These are phyloP conservation scores for Neomicropteryx cornuta DNA, from an alignment of 1,140 invertebrate genomes.

Conservation along the genomic window DNA sequence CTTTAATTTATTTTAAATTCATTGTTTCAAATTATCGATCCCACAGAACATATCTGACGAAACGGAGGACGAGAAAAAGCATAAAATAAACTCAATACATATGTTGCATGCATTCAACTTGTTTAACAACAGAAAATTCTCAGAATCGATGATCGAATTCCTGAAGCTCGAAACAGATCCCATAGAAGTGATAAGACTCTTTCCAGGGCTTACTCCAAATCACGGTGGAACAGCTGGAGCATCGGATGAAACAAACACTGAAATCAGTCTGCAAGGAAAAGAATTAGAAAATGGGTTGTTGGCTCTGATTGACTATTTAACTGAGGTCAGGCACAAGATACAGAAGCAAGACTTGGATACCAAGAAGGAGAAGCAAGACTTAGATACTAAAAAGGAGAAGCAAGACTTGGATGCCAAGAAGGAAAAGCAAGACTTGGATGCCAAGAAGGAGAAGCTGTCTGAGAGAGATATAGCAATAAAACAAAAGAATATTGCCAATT, in stretches of 20 bases:
- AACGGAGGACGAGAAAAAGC: constrained; percentile 64
- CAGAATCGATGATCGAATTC: constrained; percentile 86
- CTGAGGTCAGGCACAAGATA: constrained; percentile 54
- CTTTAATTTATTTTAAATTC: too few relatives aligned
- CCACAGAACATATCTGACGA: constrained; percentile 76
- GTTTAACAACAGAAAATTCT: constrained; percentile 79
- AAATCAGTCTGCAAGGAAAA: constrained; percentile 57
- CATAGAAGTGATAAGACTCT: constrained; percentile 87
- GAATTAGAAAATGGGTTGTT: constrained; percentile 82
- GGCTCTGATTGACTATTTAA: constrained; percentile 83
- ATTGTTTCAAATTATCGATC: constrained; percentile 21
- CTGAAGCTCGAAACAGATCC: constrained; percentile 82
- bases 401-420: constrained; percentile 16
- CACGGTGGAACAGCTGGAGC: constrained; percentile 40
- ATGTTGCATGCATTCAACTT: constrained; percentile 83
- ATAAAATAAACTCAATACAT: constrained; percentile 78
- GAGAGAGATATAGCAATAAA: constrained; percentile 21
- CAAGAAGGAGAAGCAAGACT: constrained; percentile 30
- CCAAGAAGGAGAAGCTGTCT: constrained; percentile 12
- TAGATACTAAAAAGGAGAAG: constrained; percentile 14
- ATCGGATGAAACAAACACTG: constrained; percentile 16
- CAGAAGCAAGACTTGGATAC: too few relatives aligned
- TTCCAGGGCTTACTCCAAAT: constrained; percentile 77
- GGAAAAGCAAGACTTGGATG: constrained; percentile 18
- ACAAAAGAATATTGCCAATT: constrained; percentile 42